A percentile compares a stretch with the other conserved stretches of the same genome.
Evolutionary conservation across 1,140 invertebrate species (phyloP).

Genomic region (Proales similis): DNA sequence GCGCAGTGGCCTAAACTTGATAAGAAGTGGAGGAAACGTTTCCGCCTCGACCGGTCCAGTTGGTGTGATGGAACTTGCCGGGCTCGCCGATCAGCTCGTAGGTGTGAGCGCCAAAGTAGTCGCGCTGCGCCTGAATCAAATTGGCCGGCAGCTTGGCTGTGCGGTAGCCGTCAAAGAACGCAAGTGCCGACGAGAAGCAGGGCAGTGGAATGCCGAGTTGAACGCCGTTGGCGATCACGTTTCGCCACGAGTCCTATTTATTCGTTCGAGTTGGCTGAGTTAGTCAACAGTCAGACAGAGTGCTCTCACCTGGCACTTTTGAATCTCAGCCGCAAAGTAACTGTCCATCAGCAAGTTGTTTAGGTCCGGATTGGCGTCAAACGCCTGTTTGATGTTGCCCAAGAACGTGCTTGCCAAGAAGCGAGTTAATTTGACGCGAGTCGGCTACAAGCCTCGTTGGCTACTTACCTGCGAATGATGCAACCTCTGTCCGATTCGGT

Average conservation of each 20-base stretch:
- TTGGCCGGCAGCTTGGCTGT: slow-evolving; percentile 75
- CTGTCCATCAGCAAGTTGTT: slow-evolving; percentile 85
- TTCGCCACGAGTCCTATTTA: slow-evolving; percentile 58
- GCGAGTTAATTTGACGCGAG: background rate
- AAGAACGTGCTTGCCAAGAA: slow-evolving; percentile 68
- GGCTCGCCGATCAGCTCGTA: slow-evolving; percentile 81
- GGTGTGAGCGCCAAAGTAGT: slow-evolving; percentile 98
- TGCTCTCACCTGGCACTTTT: slow-evolving; percentile 63
- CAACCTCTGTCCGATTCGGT: slow-evolving; percentile 63
- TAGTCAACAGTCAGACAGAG: background rate
- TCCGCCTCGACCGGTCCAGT: slow-evolving; percentile 96
- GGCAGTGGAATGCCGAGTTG: slow-evolving; percentile 80
- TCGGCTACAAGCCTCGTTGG: background rate
- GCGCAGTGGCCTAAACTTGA: too few relatives aligned
- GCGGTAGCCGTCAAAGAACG: slow-evolving; percentile 94
- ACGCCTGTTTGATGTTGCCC: slow-evolving; percentile 92
- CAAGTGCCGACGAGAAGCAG: slow-evolving; percentile 79
- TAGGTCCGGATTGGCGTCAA: slow-evolving; percentile 80
- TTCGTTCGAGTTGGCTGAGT: too few relatives aligned
- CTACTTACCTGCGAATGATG: slow-evolving; percentile 86
- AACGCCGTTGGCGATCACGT: slow-evolving; percentile 57
- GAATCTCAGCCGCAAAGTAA: slow-evolving; percentile 81
- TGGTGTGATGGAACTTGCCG: slow-evolving; percentile 86
- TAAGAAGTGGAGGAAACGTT: slow-evolving; percentile 87
- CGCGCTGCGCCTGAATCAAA: slow-evolving; percentile 86